phyloP scores from a whole-genome alignment of 2,797 vertebrate genomes.

The Anguilla megastoma region DNA sequence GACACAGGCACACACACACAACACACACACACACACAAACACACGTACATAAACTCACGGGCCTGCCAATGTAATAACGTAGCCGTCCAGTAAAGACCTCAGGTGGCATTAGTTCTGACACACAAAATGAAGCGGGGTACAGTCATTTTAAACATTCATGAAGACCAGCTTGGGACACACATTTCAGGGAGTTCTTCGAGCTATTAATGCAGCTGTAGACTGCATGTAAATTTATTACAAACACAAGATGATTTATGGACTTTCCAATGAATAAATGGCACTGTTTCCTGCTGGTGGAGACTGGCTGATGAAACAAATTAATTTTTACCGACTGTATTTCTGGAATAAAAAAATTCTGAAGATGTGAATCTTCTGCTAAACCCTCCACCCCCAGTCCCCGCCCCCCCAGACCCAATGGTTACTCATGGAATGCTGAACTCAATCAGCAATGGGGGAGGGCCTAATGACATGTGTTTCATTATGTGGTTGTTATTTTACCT shows the following conservation, averaged over 20 bases:
- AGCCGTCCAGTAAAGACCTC: background rate
- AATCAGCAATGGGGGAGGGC: background rate
- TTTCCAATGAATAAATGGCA: background rate
- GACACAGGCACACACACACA: slow-evolving; percentile 26
- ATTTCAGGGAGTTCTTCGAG: background rate
- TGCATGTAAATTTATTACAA: background rate
- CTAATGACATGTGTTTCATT: background rate
- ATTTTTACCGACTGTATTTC: background rate
- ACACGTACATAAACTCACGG: background rate
- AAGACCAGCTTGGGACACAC: background rate
- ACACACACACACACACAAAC: background rate
- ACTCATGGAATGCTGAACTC: background rate
- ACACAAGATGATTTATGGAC: background rate
- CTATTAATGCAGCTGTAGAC: background rate
- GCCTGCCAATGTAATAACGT: background rate
- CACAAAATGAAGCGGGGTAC: background rate
- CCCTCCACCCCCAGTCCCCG: background rate
- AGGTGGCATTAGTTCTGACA: background rate
- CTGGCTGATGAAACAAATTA: background rate
- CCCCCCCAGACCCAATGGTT: background rate
- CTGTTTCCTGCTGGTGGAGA: background rate
- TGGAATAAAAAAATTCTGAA: background rate
- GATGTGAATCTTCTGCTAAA: background rate
- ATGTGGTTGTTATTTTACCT: background rate
- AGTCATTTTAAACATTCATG: background rate